Percentiles rank a stretch among this genome's conserved stretches.
Evolutionary conservation across 2,888 invertebrate species (phyloP).

Genomic region (Drosophila heteroneura): DNA sequence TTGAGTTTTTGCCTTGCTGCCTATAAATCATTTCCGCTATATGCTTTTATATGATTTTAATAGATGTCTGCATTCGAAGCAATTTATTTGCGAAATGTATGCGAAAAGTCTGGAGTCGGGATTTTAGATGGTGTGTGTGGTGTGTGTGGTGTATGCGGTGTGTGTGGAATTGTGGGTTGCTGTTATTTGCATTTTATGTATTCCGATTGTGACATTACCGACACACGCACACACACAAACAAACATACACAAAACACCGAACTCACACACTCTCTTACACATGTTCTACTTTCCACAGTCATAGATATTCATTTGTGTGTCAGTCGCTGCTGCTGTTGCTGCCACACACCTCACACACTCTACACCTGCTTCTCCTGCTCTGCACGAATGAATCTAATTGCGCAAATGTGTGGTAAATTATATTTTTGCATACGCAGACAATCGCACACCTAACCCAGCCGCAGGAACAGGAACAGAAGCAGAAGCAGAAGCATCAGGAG

Average conservation of each 20-base stretch:
- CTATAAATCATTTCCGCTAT: conserved; percentile 77
- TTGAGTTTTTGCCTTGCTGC: conserved; percentile 24
- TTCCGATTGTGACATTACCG: conserved; percentile 79
- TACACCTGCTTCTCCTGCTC: conserved; percentile 40
- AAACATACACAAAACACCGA: conserved; percentile 10
- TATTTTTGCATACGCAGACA: conserved; percentile 79
- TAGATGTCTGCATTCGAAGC: conserved; percentile 76
- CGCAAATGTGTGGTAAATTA: conserved; percentile 81
- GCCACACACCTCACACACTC: conserved; percentile 21
- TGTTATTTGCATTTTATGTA: conserved; percentile 77
- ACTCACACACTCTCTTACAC: conserved; percentile 30
- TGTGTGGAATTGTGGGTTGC: conserved; percentile 36
- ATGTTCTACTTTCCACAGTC: conserved; percentile 60
- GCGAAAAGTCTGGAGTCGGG: conserved; percentile 34
- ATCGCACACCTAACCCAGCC: conserved; percentile 50
- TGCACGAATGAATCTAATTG: conserved; percentile 80
- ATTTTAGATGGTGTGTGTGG: conserved; percentile 12
- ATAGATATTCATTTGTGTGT: conserved; percentile 78
- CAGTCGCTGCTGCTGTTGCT: conserved; percentile 38
- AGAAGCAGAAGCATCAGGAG: conserved; percentile 3
- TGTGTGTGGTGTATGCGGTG: not conserved
- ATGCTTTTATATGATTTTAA: conserved; percentile 76
- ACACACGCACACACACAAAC: conserved; percentile 41
- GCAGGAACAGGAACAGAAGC: conserved; percentile 14
- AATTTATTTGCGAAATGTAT: conserved; percentile 65